Evolutionary conservation across 2,797 vertebrate species (phyloP).

Genomic region (Arnoldichthys spilopterus): DNA sequence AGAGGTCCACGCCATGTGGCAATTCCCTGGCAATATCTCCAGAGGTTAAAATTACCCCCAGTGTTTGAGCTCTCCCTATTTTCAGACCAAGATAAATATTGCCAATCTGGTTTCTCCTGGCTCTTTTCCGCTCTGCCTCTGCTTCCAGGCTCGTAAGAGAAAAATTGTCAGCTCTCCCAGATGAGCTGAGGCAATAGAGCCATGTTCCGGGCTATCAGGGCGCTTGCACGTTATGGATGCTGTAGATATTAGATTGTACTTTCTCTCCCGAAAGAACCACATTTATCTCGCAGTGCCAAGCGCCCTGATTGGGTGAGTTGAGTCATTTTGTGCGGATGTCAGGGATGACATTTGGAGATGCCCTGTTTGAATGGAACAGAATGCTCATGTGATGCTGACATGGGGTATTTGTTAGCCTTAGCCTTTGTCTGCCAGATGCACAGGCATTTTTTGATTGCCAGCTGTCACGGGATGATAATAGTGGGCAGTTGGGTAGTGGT

Average conservation of each 20-base stretch:
- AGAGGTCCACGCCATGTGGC: background rate
- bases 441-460: slow-evolving; percentile 68
- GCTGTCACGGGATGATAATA: slow-evolving; percentile 73
- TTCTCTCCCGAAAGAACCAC: slow-evolving; percentile 62
- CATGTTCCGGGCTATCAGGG: slow-evolving; percentile 61
- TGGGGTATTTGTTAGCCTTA: slow-evolving; percentile 62
- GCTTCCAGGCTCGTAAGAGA: slow-evolving; percentile 65
- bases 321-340: slow-evolving; percentile 68
- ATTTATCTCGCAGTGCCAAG: slow-evolving; percentile 68
- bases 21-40: slow-evolving; percentile 58
- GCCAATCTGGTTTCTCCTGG: slow-evolving; percentile 68
- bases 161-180: slow-evolving; percentile 72
- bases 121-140: slow-evolving; percentile 59
- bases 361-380: slow-evolving; percentile 64
- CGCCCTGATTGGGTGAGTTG: slow-evolving; percentile 66
- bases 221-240: slow-evolving; percentile 63
- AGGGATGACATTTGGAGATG: slow-evolving; percentile 70
- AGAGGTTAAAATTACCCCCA: slow-evolving; percentile 68
- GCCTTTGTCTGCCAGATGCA: no score
- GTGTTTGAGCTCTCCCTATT: slow-evolving; percentile 70
- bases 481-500: no score
- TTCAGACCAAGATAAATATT: slow-evolving; percentile 76
- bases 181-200: slow-evolving; percentile 68
- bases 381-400: slow-evolving; percentile 63
- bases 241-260: slow-evolving; percentile 72